These are phyloP conservation scores for Mustelus asterias DNA, from an alignment of 2,113 vertebrate genomes.

Conservation along the genomic window DNA sequence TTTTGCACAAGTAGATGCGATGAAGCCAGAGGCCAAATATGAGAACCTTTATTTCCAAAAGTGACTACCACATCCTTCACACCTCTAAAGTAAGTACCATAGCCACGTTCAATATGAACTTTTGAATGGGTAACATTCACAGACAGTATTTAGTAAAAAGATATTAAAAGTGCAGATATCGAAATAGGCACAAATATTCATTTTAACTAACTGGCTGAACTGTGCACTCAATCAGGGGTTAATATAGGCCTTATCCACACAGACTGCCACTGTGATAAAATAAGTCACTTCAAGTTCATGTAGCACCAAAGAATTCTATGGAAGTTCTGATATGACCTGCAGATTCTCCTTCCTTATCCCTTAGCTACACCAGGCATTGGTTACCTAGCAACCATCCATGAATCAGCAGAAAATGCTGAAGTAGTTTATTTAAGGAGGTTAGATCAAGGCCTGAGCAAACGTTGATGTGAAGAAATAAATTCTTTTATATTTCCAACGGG, in stretches of 20 bases:
- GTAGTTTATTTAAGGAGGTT: constrained; percentile 13
- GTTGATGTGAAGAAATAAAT: background rate
- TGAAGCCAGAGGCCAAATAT: background rate
- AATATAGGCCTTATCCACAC: background rate
- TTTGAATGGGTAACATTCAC: background rate
- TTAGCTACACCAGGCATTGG: constrained; percentile 37
- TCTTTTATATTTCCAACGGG: background rate
- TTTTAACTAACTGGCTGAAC: background rate
- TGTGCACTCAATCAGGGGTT: background rate
- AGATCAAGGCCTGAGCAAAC: background rate
- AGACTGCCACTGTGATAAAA: background rate
- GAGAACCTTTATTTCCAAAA: background rate
- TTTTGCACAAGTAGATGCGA: background rate
- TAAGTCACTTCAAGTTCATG: background rate
- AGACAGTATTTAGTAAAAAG: background rate
- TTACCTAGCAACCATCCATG: constrained; percentile 47
- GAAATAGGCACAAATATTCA: background rate
- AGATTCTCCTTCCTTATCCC: constrained; percentile 36
- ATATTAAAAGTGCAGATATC: background rate
- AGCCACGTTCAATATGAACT: background rate
- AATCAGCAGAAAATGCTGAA: constrained; percentile 45
- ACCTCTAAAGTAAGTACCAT: background rate
- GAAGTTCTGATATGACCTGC: background rate
- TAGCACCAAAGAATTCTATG: background rate
- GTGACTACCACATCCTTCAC: background rate